Evolutionary conservation across 2,113 vertebrate genomes (phyloP).

Genomic region (Nipponia nippon): DNA sequence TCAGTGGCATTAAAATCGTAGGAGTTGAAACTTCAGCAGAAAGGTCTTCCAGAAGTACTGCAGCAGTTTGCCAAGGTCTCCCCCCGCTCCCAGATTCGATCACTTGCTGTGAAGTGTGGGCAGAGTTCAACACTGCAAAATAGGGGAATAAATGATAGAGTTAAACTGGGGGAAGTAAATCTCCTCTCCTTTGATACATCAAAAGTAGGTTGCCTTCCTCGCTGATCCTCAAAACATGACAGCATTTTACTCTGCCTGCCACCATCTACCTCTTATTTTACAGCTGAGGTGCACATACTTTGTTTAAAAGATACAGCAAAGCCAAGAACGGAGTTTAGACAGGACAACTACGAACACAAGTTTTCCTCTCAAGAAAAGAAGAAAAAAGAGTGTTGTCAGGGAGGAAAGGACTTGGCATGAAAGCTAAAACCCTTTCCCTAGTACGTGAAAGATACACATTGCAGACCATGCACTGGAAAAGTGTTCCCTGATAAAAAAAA

Average conservation of each 20-base stretch:
- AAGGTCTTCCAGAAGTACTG: neutral
- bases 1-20: neutral
- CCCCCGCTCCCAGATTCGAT: neutral
- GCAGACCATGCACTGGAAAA: neutral
- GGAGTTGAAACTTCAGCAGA: neutral
- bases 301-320: neutral
- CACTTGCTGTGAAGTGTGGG: neutral
- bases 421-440: slow-evolving; percentile 15
- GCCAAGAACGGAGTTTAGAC: neutral
- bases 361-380: slow-evolving; percentile 12
- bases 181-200: neutral
- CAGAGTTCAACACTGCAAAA: neutral
- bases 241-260: neutral
- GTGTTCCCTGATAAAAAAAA: neutral
- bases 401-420: neutral
- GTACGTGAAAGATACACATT: neutral
- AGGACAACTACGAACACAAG: neutral
- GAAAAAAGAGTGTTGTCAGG: neutral
- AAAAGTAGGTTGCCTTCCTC: neutral
- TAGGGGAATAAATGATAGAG: neutral
- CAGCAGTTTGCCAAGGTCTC: neutral
- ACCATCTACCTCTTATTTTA: neutral
- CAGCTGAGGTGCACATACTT: neutral
- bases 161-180: neutral
- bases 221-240: neutral